phyloP scores from a whole-genome alignment of 2,797 vertebrate species.

The Chaetophractus vellerosus region DNA sequence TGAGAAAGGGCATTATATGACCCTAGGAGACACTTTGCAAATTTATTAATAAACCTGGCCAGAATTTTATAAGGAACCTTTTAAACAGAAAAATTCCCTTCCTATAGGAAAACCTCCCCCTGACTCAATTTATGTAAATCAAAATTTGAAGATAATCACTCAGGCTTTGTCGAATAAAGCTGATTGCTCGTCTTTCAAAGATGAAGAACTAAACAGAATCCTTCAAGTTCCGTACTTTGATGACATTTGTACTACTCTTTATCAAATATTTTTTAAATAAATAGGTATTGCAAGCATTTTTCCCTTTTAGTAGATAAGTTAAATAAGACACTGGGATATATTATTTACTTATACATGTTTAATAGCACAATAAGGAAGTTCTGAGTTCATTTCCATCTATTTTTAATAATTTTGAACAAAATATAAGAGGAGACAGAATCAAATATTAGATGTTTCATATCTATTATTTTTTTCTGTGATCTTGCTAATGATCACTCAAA shows the following conservation, averaged over 20 bases:
- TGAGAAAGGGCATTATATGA: background rate
- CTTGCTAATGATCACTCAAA: background rate
- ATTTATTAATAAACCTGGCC: slow-evolving; percentile 8
- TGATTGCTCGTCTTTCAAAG: background rate
- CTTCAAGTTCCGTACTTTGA: background rate
- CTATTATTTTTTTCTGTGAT: background rate
- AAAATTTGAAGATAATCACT: background rate
- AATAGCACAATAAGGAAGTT: background rate
- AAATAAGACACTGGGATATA: background rate
- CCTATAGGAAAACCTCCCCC: background rate
- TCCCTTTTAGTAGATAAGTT: background rate
- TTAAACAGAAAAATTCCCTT: background rate
- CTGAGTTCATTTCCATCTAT: background rate
- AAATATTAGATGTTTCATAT: background rate
- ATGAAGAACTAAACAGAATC: background rate
- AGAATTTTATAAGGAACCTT: background rate
- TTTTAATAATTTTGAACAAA: slow-evolving; percentile 20
- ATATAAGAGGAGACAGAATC: slow-evolving; percentile 7
- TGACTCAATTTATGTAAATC: slow-evolving; percentile 12
- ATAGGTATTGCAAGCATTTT: background rate
- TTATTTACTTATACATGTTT: slow-evolving; percentile 38
- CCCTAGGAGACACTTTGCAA: background rate
- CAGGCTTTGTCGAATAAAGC: background rate
- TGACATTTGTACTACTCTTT: slow-evolving; percentile 10
- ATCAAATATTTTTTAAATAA: slow-evolving; percentile 13